Evolutionary conservation across 2,113 vertebrate genomes (phyloP), one percentile per base, ranked within the genome.

Genomic region (Castor canadensis): DNA sequence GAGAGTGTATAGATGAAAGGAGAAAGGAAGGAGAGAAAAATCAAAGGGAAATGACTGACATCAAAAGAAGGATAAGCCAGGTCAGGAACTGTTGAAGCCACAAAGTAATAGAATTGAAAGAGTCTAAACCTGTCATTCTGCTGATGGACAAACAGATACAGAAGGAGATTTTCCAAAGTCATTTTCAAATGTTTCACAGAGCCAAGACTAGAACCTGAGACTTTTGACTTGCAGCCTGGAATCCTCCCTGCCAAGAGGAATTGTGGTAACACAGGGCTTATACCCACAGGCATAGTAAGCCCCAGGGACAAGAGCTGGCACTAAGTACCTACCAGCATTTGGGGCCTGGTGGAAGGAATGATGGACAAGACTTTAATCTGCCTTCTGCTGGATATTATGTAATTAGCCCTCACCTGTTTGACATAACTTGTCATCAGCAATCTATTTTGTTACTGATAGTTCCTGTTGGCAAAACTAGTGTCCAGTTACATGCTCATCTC

Each of bases 401-500:
- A 38, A 82, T 87, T 12, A 66, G 35, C 28, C 7, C 3, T 62
- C 85, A 72, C 7, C 38, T 71, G 1, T 87, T 92, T 93, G 72
- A 86, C 66, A 92, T 80, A 66, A 67, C 43, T 90, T 94, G 64
- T 90, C 76, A 95, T 89, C 75, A 83, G 75, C 49, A 54, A 73
- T 52, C 12, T 76, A 82, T 89, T 94, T 60, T 95, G 43, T 3
- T 79, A 49, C 8, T 93, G 81, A 92, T 89, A 94, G n/a, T 32
- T 92, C 24, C 47, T 92, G 32, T 92, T 35, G 0, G 30, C 24
- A 94, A 40, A 92, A 49, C 64, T 69, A 84, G 56, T 87, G 17
- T 93, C 64, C 2, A n/a, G 49, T 93, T 96, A 93, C 66, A 35
- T 69, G 32, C 2, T 87, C 76, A 90, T 92, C 26, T 88, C 71